Evolutionary conservation across 2,113 vertebrate species (phyloP).

Genomic region (Cyanoramphus novaezelandiae): DNA sequence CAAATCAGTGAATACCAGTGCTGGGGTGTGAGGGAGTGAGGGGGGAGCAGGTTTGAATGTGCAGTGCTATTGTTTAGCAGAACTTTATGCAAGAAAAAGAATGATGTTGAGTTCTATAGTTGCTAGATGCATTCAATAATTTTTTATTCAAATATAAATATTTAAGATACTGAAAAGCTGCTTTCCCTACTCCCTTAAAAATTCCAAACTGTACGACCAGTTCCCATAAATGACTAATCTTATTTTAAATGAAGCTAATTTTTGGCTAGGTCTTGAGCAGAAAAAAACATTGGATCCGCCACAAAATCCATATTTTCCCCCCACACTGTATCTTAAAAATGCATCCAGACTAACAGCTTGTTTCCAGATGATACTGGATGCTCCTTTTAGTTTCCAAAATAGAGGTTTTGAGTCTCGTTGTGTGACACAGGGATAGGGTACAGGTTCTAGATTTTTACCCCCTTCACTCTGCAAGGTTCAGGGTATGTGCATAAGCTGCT

Average conservation of each 20-base stretch:
- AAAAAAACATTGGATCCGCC: constrained; percentile 47
- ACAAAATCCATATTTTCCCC: constrained; percentile 47
- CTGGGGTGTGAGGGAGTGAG: background rate
- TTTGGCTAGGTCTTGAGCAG: constrained; percentile 44
- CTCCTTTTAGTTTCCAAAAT: constrained; percentile 35
- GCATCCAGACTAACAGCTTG: constrained; percentile 61
- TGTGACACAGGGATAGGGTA: rapidly evolving
- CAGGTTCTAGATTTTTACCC: background rate
- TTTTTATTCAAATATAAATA: constrained; percentile 53
- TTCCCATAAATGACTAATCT: constrained; percentile 67
- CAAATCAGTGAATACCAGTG: background rate
- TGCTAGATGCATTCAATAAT: background rate
- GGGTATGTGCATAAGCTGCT: background rate
- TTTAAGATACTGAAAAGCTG: constrained; percentile 51
- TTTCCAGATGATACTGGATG: constrained; percentile 57
- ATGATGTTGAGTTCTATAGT: background rate
- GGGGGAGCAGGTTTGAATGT: background rate
- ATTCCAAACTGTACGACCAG: constrained; percentile 11
- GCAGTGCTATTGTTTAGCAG: background rate
- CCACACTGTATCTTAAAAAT: constrained; percentile 45
- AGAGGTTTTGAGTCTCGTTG: background rate
- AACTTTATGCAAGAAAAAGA: constrained; percentile 37
- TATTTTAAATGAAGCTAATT: constrained; percentile 63
- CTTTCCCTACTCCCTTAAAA: constrained; percentile 49
- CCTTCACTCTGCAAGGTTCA: background rate